These are phyloP conservation scores for Drosophila subpulchrella DNA, from an alignment of 1,140 invertebrate genomes.

Conservation along the genomic window DNA sequence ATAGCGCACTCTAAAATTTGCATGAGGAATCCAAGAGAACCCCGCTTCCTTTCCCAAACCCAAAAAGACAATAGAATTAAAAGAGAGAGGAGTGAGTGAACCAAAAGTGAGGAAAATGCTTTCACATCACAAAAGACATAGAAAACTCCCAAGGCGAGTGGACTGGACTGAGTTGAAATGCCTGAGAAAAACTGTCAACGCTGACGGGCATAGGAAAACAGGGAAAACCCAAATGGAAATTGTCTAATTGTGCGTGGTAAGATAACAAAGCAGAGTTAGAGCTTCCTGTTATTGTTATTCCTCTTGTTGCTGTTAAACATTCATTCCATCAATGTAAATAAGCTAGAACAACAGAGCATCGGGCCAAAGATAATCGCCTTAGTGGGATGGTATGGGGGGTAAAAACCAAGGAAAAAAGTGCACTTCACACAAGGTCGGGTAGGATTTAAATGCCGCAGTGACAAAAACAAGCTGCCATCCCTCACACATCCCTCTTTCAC, in stretches of 20 bases:
- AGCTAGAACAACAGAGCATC: conserved; percentile 53
- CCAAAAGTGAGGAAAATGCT: conserved; percentile 54
- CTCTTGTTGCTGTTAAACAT: conserved; percentile 59
- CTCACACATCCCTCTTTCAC: conserved; percentile 38
- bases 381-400: conserved; percentile 27
- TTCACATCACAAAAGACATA: conserved; percentile 48
- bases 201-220: not conserved
- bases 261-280: conserved; percentile 72
- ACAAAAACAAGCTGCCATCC: conserved; percentile 77
- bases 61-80: conserved; percentile 63
- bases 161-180: conserved; percentile 1
- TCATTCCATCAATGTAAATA: conserved; percentile 81
- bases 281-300: conserved; percentile 78
- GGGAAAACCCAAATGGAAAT: conserved; percentile 66
- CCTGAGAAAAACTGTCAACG: conserved; percentile 69
- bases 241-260: conserved; percentile 83
- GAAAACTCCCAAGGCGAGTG: conserved; percentile 58
- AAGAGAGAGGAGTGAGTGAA: conserved; percentile 20
- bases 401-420: conserved; percentile 47
- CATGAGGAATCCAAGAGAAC: not conserved
- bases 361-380: conserved; percentile 74
- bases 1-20: not conserved
- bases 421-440: conserved; percentile 53
- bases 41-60: conserved; percentile 22
- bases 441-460: conserved; percentile 72